These are phyloP conservation scores for Lithophane leautieri DNA, from an alignment of 2,888 invertebrate species.

Conservation along the genomic window DNA sequence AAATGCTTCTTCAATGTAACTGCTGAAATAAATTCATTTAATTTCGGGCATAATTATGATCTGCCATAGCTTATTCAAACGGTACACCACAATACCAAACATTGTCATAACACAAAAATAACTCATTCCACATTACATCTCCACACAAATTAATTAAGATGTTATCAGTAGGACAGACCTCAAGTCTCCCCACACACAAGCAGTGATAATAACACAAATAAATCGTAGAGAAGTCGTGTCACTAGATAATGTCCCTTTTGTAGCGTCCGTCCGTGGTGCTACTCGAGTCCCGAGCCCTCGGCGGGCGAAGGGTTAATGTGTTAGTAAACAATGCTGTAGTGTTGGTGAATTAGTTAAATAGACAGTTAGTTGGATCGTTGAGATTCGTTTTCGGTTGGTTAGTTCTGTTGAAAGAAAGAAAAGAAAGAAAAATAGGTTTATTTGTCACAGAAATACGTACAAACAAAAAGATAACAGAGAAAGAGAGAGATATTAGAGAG, in stretches of 20 bases:
- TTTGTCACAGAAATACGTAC: no score
- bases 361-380: not conserved
- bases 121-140: constrained; percentile 32
- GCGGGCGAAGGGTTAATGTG: constrained; percentile 62
- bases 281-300: constrained; percentile 37
- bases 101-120: constrained; percentile 37
- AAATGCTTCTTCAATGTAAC: not conserved
- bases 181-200: constrained; percentile 42
- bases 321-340: constrained; percentile 49
- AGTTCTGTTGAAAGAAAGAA: no score
- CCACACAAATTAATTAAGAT: constrained; percentile 58
- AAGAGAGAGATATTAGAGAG: no score
- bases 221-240: constrained; percentile 59
- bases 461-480: no score
- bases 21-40: not conserved
- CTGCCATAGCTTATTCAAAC: not conserved
- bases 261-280: constrained; percentile 44
- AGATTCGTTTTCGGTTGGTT: not conserved
- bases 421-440: no score
- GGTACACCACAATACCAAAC: constrained; percentile 10
- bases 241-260: constrained; percentile 66
- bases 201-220: constrained; percentile 68
- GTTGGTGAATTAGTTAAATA: constrained; percentile 31
- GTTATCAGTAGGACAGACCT: constrained; percentile 55
- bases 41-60: not conserved